Evolutionary conservation across 2,888 invertebrate species (phyloP).

Genomic region (Acrocera orbiculus): DNA sequence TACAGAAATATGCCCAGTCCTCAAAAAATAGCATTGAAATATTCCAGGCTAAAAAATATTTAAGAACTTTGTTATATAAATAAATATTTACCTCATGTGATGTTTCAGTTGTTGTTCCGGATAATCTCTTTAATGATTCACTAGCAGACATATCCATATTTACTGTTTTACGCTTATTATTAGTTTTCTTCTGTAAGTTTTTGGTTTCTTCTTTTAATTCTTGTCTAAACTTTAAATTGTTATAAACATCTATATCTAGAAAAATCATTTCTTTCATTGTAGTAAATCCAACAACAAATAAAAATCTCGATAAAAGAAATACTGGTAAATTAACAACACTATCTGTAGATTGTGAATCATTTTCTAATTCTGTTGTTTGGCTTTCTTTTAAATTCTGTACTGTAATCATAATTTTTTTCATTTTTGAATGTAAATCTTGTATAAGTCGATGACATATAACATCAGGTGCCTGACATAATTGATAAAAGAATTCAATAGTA

Average conservation of each 20-base stretch:
- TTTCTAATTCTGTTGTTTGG: neutral
- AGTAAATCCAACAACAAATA: constrained; percentile 54
- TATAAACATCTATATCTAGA: constrained; percentile 66
- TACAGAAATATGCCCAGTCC: no score
- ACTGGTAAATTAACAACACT: constrained; percentile 21
- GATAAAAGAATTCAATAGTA: constrained; percentile 37
- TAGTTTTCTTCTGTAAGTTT: constrained; percentile 22
- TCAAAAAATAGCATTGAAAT: no score
- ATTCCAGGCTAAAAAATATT: no score
- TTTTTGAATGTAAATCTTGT: constrained; percentile 32
- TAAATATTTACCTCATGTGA: constrained; percentile 24
- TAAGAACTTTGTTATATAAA: no score
- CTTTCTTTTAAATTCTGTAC: constrained; percentile 14
- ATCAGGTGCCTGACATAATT: constrained; percentile 40
- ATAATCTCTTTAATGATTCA: constrained; percentile 26
- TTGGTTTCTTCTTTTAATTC: constrained; percentile 28
- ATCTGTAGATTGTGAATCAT: constrained; percentile 15
- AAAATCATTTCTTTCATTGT: constrained; percentile 64
- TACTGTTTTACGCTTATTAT: constrained; percentile 19
- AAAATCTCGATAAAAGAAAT: constrained; percentile 34
- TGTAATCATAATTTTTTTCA: constrained; percentile 31
- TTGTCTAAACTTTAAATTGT: constrained; percentile 56
- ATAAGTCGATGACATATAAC: constrained; percentile 34
- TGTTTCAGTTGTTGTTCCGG: constrained; percentile 26
- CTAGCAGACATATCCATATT: constrained; percentile 26